Base-by-base conservation (phyloP, 2,797 vertebrate species). In the Hirundo rustica region DNA sequence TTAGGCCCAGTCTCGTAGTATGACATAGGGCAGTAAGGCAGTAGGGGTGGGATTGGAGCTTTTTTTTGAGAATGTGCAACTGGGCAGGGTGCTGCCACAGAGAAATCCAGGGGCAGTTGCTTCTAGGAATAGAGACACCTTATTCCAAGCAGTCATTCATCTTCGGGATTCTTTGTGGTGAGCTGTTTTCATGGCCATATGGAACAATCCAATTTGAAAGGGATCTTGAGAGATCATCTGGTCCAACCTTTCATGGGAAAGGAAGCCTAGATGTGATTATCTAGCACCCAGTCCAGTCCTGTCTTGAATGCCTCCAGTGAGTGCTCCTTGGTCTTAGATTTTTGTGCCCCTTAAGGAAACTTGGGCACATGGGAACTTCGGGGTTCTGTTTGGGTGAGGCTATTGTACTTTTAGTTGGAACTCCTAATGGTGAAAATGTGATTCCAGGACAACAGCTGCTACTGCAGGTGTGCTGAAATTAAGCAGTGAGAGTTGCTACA, bases 391-490 rank as follows among this genome's bases (percentile, higher is more conserved):
- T 22, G 14, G 13, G 11, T 62, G 61, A 88, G 26, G 32, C 20
- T 55, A 8, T 25, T 67, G 15, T 9, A 38, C 26, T 94, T 25
- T 29, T 50, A 61, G 13, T 45, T 73, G 70, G 34, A 93, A 20
- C 8, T 54, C 25, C n/a, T 70, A 3, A 26, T n/a, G 27, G 2
- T 66, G 81, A 64, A 32, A 34, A 16, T 44, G 14, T 0, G 0
- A 14, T 44, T 66, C 36, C 47, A 36, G 29, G 20, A 11, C 2
- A 72, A 42, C 22, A 64, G 23, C 36, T 58, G 44, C 32, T 7
- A 0, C 30, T 71, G 70, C 26, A 65, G 12, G 4, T 0, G 0
- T 34, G 58, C 40, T 80, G 36, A 51, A 54, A 73, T 38, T 5
- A 29, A 42, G 38, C 32, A 4, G 10, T 14, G 44, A 51, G n/a